Percentiles rank a stretch among this genome's conserved stretches.
Conservation (phyloP, 1,140 invertebrate species). For the Aradophagus sp. region DNA sequence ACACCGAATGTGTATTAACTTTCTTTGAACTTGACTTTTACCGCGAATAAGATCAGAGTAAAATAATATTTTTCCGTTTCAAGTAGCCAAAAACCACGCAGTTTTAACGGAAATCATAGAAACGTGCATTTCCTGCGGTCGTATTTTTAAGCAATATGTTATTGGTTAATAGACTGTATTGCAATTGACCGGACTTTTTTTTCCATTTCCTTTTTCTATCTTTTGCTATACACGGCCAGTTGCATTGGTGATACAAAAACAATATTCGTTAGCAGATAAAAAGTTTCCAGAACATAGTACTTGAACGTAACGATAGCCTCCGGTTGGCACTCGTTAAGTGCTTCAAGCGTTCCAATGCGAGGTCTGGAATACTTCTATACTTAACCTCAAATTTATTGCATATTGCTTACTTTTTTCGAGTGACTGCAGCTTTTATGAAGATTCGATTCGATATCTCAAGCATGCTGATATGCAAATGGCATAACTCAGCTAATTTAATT, state of each 20-base stretch:
- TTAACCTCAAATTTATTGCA: constrained; percentile 47
- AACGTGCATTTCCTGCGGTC: neutral
- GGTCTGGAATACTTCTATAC: constrained; percentile 43
- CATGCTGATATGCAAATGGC: constrained; percentile 3
- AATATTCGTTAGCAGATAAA: constrained; percentile 36
- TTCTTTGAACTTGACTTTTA: too few relatives aligned
- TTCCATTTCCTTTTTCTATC: neutral
- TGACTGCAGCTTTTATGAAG: constrained; percentile 36
- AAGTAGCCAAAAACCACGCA: too few relatives aligned
- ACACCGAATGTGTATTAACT: too few relatives aligned
- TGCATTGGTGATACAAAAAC: constrained; percentile 16
- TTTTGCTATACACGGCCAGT: constrained; percentile 8
- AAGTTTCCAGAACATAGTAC: constrained; percentile 35
- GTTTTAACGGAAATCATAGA: too few relatives aligned
- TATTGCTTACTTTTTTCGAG: constrained; percentile 35
- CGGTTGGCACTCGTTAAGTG: constrained; percentile 39
- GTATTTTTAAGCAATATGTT: constrained; percentile 7
- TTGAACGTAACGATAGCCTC: constrained; percentile 30
- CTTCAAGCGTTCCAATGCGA: constrained; percentile 16
- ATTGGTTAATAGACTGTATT: constrained; percentile 24
- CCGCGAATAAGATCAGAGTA: too few relatives aligned
- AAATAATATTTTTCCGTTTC: too few relatives aligned
- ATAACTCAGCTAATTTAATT: constrained; percentile 25
- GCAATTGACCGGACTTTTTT: neutral
- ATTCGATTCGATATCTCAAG: constrained; percentile 16